Percentiles rank a stretch among this genome's conserved stretches.
Evolutionary conservation across 2,888 invertebrate genomes (phyloP).

Genomic region (Hirtodrosophila duncani): DNA sequence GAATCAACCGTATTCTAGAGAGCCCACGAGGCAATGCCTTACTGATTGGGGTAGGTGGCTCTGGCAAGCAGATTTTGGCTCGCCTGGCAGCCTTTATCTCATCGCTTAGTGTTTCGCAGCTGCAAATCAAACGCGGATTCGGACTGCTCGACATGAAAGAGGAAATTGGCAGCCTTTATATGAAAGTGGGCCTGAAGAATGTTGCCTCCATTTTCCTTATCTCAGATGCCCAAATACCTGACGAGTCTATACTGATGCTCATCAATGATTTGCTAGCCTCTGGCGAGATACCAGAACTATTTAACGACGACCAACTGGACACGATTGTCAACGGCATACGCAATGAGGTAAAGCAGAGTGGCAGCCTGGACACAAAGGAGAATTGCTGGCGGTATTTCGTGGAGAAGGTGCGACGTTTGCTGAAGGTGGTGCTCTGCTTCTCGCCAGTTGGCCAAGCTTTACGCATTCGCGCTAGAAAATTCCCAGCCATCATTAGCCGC

Average conservation of each 20-base stretch:
- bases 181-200: constrained; percentile 92
- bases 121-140: constrained; percentile 93
- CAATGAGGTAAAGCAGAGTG: constrained; percentile 89
- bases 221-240: constrained; percentile 95
- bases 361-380: constrained; percentile 90
- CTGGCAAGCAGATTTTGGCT: constrained; percentile 95
- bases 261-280: constrained; percentile 96
- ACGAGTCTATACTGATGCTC: constrained; percentile 92
- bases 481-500: constrained; percentile 95
- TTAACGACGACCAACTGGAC: constrained; percentile 94
- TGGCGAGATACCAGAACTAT: constrained; percentile 94
- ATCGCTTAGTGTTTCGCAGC: constrained; percentile 93
- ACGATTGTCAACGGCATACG: constrained; percentile 88
- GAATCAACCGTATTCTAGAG: constrained; percentile 95
- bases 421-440: constrained; percentile 94
- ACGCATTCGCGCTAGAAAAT: constrained; percentile 91
- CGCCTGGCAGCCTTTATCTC: constrained; percentile 94
- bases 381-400: constrained; percentile 98
- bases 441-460: constrained; percentile 96
- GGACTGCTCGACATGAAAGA: constrained; percentile 88
- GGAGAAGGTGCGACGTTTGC: constrained; percentile 88
- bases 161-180: constrained; percentile 86
- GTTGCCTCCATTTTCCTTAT: constrained; percentile 92
- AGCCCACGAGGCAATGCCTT: constrained; percentile 94
- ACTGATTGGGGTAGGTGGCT: constrained; percentile 96